A percentile compares a stretch with the other conserved stretches of the same genome.
These are phyloP conservation scores for Actinostola sp. DNA, from an alignment of 92 coral and sea anemone species.

Conservation along the genomic window DNA sequence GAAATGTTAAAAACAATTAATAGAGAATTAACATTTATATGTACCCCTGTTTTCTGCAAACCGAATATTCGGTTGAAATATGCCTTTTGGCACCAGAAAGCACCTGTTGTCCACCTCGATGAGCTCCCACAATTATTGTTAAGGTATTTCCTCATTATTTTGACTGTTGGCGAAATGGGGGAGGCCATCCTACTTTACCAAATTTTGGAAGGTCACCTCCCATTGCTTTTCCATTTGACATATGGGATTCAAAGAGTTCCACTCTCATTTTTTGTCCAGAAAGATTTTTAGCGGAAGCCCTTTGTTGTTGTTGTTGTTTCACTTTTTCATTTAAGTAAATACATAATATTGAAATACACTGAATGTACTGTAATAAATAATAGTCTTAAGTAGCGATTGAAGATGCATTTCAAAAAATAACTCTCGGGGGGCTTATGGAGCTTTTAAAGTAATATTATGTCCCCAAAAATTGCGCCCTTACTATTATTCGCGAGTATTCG, in stretches of 20 bases:
- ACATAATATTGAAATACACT: too few species aligned
- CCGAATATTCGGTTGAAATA: neutral
- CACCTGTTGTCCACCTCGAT: neutral
- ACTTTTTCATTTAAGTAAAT: neutral
- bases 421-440: too few species aligned
- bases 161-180: neutral
- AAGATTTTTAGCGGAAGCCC: too few species aligned
- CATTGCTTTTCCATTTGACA: neutral
- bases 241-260: neutral
- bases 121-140: neutral
- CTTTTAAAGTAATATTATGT: too few species aligned
- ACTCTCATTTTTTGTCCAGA: neutral
- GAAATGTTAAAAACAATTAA: neutral
- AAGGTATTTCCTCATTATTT: neutral
- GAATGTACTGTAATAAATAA: too few species aligned
- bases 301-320: neutral
- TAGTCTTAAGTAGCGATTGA: too few species aligned
- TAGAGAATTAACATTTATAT: neutral
- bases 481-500: neutral
- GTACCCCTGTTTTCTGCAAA: neutral
- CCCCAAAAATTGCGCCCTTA: too few species aligned
- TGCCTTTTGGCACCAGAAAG: neutral
- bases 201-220: slow-evolving; percentile 5
- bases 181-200: slow-evolving; percentile 3
- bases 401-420: too few species aligned